Conservation (phyloP, 2,113 vertebrate species). For the Nesogale talazaci region DNA sequence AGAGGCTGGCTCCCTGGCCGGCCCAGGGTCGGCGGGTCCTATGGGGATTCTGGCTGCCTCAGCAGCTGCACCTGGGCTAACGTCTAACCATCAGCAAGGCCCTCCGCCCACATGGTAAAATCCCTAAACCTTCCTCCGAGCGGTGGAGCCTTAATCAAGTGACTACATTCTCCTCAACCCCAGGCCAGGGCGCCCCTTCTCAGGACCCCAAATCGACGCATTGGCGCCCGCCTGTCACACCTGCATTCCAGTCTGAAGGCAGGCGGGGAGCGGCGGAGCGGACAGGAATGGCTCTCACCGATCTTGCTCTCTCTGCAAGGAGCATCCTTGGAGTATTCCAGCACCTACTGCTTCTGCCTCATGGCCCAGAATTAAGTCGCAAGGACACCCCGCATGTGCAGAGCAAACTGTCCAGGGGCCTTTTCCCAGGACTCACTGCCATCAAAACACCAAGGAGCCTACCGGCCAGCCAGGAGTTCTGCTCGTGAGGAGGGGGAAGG, state of each 20-base stretch:
- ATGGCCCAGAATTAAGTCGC: constrained; percentile 43
- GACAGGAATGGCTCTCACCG: background rate
- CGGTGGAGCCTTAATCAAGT: background rate
- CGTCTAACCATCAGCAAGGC: too few species aligned
- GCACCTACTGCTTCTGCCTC: background rate
- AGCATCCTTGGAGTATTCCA: constrained; percentile 9
- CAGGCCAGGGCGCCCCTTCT: background rate
- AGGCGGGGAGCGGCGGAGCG: background rate
- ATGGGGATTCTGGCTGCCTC: background rate
- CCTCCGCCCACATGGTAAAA: too few species aligned
- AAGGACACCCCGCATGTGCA: background rate
- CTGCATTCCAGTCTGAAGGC: background rate
- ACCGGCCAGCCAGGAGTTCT: background rate
- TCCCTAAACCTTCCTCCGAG: too few species aligned
- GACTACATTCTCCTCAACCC: background rate
- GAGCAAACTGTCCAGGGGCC: background rate
- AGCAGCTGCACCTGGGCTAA: background rate
- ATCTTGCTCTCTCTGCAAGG: constrained; percentile 12
- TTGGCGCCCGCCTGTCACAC: constrained; percentile 14
- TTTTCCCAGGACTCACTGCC: background rate
- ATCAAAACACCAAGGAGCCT: background rate
- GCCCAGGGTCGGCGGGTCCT: background rate
- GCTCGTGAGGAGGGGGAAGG: background rate
- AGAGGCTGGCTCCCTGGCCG: background rate
- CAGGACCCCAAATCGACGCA: constrained; percentile 22